Evolutionary conservation across 2,888 invertebrate genomes (phyloP), one percentile per base, ranked within the genome.

Genomic region (Copidosoma aretas): DNA sequence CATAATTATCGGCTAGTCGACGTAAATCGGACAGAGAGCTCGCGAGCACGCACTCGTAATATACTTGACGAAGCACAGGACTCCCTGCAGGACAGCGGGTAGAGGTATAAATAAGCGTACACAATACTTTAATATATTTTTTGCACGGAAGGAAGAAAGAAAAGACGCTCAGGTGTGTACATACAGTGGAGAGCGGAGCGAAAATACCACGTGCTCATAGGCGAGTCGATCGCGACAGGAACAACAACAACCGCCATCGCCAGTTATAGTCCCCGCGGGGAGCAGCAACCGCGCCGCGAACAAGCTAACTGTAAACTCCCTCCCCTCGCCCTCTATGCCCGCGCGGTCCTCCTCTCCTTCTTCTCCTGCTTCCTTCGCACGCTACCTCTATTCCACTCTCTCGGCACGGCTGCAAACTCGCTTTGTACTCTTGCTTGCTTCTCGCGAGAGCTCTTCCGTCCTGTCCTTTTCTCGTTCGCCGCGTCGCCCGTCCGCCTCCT

Each of bases 171-270:
- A 21, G 41, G 64, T 32, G 19, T 5, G 21, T 12, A 56, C 51
- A 4, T 19, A 32, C 25, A 63, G 59, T 59, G 54, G 14, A 25
- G 25, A 58, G 41, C 49, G 51, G 59, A 60, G 39, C 5, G 58
- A 49, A n/a, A 70, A 70, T 70, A 70, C 60, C 70, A 70, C 70
- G 70, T 67, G 67, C 60, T 67, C 70, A 70, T 67, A 67, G 67
- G 67, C 67, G 70, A 70, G 67, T 67, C 70, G 67, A 67, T 70
- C 66, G 66, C 67, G 70, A 70, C 70, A 70, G 67, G 70, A 67
- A 64, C 60, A 64, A 60, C 62, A 8, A 32, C 4, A 32, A 32
- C 32, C 32, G 32, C n/a, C n/a, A n/a, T n/a, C n/a, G n/a, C n/a
- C n/a, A n/a, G n/a, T n/a, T n/a, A n/a, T n/a, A n/a, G n/a, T n/a